Conservation (phyloP, 2,113 vertebrate species). For the Spizaetus ornatus region DNA sequence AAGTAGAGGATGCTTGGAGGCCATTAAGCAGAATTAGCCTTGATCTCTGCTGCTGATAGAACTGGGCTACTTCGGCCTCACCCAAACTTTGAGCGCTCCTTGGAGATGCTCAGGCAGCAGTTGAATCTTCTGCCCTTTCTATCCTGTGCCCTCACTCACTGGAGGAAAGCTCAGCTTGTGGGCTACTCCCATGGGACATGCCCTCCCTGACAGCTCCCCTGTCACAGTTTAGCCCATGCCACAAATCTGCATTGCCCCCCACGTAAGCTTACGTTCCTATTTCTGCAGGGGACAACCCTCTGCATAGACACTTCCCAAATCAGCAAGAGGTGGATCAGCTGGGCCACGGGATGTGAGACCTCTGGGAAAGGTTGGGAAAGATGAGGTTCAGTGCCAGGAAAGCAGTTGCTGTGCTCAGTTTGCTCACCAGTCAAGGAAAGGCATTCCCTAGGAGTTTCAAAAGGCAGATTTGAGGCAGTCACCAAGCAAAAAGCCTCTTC, state of each 20-base stretch:
- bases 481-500: background rate
- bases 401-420: background rate
- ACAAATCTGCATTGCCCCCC: background rate
- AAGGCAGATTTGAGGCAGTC: background rate
- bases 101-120: background rate
- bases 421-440: background rate
- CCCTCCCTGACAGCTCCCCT: background rate
- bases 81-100: background rate
- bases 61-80: background rate
- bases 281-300: background rate
- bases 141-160: accelerated
- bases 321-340: background rate
- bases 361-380: background rate
- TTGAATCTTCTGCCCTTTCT: background rate
- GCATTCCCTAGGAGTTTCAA: background rate
- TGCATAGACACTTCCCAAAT: background rate
- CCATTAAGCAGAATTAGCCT: background rate
- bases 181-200: accelerated
- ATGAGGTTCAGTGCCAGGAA: background rate
- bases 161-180: background rate
- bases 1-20: background rate
- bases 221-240: background rate
- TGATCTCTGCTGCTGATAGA: accelerated
- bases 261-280: accelerated
- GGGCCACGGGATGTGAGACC: background rate